These are phyloP conservation scores for Pyrgus malvae DNA, from an alignment of 2,888 invertebrate species.

Conservation along the genomic window DNA sequence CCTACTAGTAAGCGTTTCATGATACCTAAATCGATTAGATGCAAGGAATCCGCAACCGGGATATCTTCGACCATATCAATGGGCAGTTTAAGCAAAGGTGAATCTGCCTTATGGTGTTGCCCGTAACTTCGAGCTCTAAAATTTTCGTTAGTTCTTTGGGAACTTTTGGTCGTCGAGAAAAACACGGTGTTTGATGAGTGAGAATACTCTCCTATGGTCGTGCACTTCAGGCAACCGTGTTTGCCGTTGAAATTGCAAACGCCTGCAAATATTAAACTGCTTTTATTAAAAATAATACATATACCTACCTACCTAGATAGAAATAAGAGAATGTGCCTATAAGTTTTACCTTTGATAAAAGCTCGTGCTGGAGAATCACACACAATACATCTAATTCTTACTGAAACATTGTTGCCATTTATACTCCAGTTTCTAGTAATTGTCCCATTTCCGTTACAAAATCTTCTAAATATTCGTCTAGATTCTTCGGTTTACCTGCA, in stretches of 20 bases:
- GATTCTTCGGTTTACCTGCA: not conserved
- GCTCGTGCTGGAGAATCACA: slow-evolving; percentile 31
- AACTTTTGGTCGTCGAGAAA: slow-evolving; percentile 5
- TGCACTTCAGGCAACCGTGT: not conserved
- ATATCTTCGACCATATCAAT: slow-evolving; percentile 37
- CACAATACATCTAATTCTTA: not conserved
- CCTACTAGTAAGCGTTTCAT: slow-evolving; percentile 33
- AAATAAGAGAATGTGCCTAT: not conserved
- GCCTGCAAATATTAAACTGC: not conserved
- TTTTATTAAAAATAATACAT: not conserved
- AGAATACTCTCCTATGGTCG: not conserved
- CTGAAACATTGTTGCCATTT: not conserved
- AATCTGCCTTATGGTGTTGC: slow-evolving; percentile 26
- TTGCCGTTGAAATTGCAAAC: not conserved
- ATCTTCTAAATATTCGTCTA: not conserved
- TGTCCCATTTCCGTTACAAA: slow-evolving; percentile 17
- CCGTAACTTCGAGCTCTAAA: slow-evolving; percentile 22
- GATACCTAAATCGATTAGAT: slow-evolving; percentile 34
- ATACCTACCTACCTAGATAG: not conserved
- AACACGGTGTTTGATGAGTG: not conserved
- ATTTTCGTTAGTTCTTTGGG: slow-evolving; percentile 12
- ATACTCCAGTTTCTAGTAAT: not conserved
- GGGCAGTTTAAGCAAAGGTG: slow-evolving; percentile 23
- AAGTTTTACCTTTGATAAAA: slow-evolving; percentile 2
- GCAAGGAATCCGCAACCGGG: slow-evolving; percentile 34